Evolutionary conservation across 2,888 invertebrate genomes (phyloP).

Genomic region (Sarcophaga caerulescens): DNA sequence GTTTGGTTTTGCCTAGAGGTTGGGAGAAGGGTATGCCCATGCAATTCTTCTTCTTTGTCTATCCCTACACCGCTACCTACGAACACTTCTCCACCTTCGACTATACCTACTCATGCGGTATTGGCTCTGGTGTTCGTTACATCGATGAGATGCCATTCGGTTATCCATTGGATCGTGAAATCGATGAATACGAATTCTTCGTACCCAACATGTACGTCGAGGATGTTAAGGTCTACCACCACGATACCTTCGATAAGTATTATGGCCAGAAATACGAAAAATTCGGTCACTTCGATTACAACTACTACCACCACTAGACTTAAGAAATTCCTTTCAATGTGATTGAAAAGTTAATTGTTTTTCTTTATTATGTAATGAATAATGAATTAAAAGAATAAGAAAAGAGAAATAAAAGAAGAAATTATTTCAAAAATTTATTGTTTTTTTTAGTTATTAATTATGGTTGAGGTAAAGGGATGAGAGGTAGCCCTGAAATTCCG

Average conservation of each 20-base stretch:
- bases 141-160: conserved; percentile 86
- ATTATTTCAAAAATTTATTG: neutral
- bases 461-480: neutral
- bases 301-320: conserved; percentile 26
- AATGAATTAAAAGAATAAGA: neutral
- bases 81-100: conserved; percentile 80
- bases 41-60: conserved; percentile 83
- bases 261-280: conserved; percentile 71
- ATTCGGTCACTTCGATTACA: conserved; percentile 49
- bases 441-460: neutral
- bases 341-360: neutral
- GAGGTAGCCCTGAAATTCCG: neutral
- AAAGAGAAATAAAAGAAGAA: neutral
- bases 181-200: conserved; percentile 84
- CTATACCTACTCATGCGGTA: conserved; percentile 82
- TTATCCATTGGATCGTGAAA: conserved; percentile 88
- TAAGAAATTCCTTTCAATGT: neutral
- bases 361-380: neutral
- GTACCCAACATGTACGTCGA: conserved; percentile 87
- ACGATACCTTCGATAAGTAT: conserved; percentile 80
- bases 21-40: conserved; percentile 84
- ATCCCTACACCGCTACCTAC: conserved; percentile 78
- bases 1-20: conserved; percentile 85
- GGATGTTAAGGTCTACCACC: conserved; percentile 85
- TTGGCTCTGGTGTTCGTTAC: conserved; percentile 82